Base-by-base conservation (phyloP, 2,797 vertebrate species). In the Oophaga sylvatica region DNA sequence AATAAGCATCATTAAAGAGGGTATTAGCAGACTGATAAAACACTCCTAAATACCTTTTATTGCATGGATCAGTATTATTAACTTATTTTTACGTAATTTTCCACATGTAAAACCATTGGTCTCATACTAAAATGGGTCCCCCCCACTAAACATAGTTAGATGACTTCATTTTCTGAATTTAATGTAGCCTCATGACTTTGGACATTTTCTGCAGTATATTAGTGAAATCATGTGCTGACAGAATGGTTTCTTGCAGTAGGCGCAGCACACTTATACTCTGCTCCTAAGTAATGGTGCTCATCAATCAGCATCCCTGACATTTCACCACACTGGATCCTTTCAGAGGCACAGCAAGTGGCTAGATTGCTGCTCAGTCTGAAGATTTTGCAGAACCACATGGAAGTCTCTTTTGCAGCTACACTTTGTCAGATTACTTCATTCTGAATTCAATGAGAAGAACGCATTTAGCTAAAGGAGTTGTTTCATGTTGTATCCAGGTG, bases 271-370 rank as follows among this genome's bases (percentile, higher is more conserved):
- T 79, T 60, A 57, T 17, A 31, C 26, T 48, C 26, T 7, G 15
- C 68, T 83, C 29, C 70, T 73, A 10, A 26, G 26, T 60, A 83
- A 75, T 59, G 29, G 60, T 3, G 13, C 15, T 62, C 56, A 73
- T 83, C 31, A 60, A 83, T 75, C 82, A 83, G 17, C 12, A 4
- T 73, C 29, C 13, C 5, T 83, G 82, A 73, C 82, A 60, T 83
- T 22, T 83, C 81, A 83, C 31, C 81, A 59, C 67, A 41, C 56
- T 73, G 9, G 53, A 53, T 65, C 57, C 83, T 83, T 73, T 83
- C 73, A 73, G 67, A 83, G 56, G 5, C 73, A 35, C 59, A 62
- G 71, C 22, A 48, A 63, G 67, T 48, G 53, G 67, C 59, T 9
- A 59, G 22, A 60, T 35, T 45, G 31, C 29, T 35, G 70, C 68